Percentiles rank a stretch among this genome's conserved stretches.
phyloP scores from a whole-genome alignment of 92 coral and sea anemone species.

The Montipora capitata region DNA sequence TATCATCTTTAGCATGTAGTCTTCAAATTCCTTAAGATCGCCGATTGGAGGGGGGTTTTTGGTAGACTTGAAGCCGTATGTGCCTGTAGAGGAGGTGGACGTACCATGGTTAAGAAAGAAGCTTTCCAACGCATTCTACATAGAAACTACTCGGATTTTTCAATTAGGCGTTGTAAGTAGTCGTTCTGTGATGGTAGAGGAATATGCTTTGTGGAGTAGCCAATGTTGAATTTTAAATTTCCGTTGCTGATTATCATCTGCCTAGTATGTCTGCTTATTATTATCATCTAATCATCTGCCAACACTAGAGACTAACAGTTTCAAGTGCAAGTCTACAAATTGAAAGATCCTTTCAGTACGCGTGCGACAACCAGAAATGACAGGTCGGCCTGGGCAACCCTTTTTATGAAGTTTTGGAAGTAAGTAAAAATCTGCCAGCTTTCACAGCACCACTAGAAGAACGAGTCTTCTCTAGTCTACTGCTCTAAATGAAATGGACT shows the following conservation, averaged over 20 bases:
- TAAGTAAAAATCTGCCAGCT: no score
- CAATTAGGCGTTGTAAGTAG: conserved; percentile 37
- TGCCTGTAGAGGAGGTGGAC: conserved; percentile 19
- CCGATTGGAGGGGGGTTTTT: conserved; percentile 48
- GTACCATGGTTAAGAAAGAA: background rate
- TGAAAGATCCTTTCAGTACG: background rate
- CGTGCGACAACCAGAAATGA: no score
- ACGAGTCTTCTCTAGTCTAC: background rate
- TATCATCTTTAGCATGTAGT: conserved; percentile 46
- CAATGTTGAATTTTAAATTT: conserved; percentile 37
- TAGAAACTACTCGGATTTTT: conserved; percentile 40
- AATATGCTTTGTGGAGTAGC: conserved; percentile 49
- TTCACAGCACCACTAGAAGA: background rate
- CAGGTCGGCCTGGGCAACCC: no score
- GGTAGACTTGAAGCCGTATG: conserved; percentile 65
- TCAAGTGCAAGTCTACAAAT: background rate
- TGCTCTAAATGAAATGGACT: background rate
- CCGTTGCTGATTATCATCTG: conserved; percentile 41
- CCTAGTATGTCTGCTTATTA: no score
- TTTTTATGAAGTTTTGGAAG: no score
- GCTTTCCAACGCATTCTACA: conserved; percentile 58
- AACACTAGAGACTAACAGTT: no score
- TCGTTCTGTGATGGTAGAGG: background rate
- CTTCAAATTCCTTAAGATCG: conserved; percentile 47
- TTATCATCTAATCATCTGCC: no score